A percentile compares a stretch with the other conserved stretches of the same genome.
Conservation (phyloP, 2,797 vertebrate species). For the Rallus crepitans region DNA sequence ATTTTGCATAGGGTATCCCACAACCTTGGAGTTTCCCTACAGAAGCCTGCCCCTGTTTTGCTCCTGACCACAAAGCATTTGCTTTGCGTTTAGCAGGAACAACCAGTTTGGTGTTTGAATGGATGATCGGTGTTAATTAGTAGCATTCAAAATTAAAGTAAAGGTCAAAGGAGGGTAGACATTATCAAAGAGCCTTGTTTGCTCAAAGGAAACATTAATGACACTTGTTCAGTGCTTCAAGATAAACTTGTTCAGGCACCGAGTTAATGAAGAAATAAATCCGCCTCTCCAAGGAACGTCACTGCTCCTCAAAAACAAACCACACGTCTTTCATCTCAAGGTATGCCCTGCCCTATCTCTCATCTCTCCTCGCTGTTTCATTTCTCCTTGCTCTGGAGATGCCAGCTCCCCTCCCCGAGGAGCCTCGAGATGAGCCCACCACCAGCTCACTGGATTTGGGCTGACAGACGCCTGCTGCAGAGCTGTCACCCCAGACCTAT, state of each 20-base stretch:
- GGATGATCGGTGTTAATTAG: constrained; percentile 58
- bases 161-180: constrained; percentile 57
- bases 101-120: constrained; percentile 51
- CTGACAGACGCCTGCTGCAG: neutral
- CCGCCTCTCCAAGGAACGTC: constrained; percentile 33
- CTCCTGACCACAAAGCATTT: constrained; percentile 49
- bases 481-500: neutral
- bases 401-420: neutral
- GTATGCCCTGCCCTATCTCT: constrained; percentile 60
- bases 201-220: constrained; percentile 63
- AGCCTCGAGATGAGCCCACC: neutral
- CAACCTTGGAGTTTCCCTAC: neutral
- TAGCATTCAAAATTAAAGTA: constrained; percentile 59
- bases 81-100: constrained; percentile 55
- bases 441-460: neutral
- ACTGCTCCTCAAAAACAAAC: constrained; percentile 50
- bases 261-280: constrained; percentile 68
- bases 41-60: constrained; percentile 32
- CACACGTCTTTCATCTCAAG: constrained; percentile 56
- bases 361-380: constrained; percentile 33
- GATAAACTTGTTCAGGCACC: constrained; percentile 69
- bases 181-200: constrained; percentile 61
- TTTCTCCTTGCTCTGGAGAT: neutral
- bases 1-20: neutral
- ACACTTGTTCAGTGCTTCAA: constrained; percentile 62